Evolutionary conservation across 2,113 vertebrate species (phyloP).

Genomic region (Bubo bubo): DNA sequence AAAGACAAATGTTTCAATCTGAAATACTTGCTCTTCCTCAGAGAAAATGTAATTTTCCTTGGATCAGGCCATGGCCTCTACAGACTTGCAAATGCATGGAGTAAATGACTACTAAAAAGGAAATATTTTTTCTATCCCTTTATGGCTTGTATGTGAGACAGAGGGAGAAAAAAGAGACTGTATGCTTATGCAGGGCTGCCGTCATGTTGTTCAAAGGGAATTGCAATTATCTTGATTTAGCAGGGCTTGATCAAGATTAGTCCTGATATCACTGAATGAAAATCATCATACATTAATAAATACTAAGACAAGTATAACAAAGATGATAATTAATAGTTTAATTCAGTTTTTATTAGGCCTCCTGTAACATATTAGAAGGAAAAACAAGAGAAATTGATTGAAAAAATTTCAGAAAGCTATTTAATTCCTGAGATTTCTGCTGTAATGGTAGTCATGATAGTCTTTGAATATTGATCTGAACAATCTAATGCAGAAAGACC

Average conservation of each 20-base stretch:
- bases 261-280: neutral
- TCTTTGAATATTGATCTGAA: neutral
- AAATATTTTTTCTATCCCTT: neutral
- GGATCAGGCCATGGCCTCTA: neutral
- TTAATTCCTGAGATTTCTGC: neutral
- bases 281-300: neutral
- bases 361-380: neutral
- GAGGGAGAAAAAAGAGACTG: neutral
- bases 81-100: neutral
- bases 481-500: neutral
- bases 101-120: neutral
- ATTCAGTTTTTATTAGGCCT: neutral
- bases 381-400: neutral
- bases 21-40: neutral
- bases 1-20: neutral
- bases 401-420: neutral
- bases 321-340: neutral
- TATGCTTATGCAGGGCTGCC: neutral
- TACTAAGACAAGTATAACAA: neutral
- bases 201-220: neutral
- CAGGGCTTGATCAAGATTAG: neutral
- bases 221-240: neutral
- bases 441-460: neutral
- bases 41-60: neutral
- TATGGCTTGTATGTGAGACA: neutral